Conservation (phyloP, 2,113 vertebrate species). For the Stegastes partitus region DNA sequence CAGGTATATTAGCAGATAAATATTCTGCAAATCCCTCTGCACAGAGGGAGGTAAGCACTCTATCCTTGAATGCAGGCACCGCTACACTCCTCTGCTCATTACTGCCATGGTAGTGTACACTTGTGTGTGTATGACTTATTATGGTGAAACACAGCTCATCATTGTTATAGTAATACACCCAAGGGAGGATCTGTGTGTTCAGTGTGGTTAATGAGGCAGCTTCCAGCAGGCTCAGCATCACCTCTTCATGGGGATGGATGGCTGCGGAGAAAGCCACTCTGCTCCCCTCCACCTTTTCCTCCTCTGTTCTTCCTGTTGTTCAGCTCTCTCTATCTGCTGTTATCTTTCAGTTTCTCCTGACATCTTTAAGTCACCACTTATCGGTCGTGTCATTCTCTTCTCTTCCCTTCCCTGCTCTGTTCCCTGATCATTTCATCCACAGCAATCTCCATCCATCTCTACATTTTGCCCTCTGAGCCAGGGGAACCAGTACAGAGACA, state of each 20-base stretch:
- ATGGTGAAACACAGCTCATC: slow-evolving; percentile 38
- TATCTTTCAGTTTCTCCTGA: background rate
- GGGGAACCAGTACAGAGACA: slow-evolving; percentile 53
- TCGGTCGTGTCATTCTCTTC: background rate
- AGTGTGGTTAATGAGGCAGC: slow-evolving; percentile 37
- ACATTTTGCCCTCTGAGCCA: slow-evolving; percentile 40
- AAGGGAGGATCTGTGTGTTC: slow-evolving; percentile 48
- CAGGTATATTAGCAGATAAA: background rate
- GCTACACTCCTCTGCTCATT: slow-evolving; percentile 32
- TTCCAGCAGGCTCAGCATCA: slow-evolving; percentile 1
- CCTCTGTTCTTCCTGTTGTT: background rate
- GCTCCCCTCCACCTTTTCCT: background rate
- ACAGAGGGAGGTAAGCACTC: background rate
- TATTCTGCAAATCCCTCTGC: background rate
- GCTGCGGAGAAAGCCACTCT: slow-evolving; percentile 9
- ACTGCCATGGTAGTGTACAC: slow-evolving; percentile 8
- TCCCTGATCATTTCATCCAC: background rate
- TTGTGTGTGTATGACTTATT: slow-evolving; percentile 16
- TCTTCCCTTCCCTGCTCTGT: background rate
- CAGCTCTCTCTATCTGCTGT: background rate
- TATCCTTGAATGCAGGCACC: background rate
- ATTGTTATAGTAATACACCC: slow-evolving; percentile 48
- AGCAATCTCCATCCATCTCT: slow-evolving; percentile 39
- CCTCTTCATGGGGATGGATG: slow-evolving; percentile 22
- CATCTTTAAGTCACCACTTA: background rate